phyloP scores from a whole-genome alignment of 1,140 invertebrate genomes.

The Leucophenga varia region DNA sequence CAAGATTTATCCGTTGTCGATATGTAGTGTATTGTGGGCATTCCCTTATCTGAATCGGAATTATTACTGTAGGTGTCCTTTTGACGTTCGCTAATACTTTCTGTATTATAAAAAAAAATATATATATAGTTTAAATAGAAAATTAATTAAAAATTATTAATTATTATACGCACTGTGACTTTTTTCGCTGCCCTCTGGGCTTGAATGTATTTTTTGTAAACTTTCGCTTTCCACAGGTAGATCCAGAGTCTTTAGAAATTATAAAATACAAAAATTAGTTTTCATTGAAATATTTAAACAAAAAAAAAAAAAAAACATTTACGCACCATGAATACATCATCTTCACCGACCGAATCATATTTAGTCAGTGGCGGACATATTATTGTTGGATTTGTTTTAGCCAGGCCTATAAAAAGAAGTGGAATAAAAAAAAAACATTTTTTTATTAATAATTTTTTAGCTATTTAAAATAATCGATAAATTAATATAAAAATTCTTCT shows the following conservation, averaged over 20 bases:
- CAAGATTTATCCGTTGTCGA: slow-evolving; percentile 52
- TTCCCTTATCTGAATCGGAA: slow-evolving; percentile 43
- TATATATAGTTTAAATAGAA: neutral
- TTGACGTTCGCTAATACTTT: slow-evolving; percentile 42
- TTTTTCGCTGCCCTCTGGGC: slow-evolving; percentile 56
- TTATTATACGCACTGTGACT: slow-evolving; percentile 46
- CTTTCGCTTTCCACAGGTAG: slow-evolving; percentile 73
- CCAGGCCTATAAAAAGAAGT: slow-evolving; percentile 43
- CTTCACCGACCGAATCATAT: slow-evolving; percentile 72
- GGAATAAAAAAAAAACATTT: neutral
- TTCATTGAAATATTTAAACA: neutral
- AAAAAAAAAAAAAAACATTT: neutral
- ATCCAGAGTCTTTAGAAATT: slow-evolving; percentile 69
- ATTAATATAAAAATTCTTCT: too few species aligned
- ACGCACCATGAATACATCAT: slow-evolving; percentile 83
- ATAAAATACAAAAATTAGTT: slow-evolving; percentile 11
- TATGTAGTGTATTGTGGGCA: slow-evolving; percentile 56
- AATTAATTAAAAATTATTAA: too few species aligned
- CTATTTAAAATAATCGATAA: too few species aligned
- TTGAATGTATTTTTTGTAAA: slow-evolving; percentile 57
- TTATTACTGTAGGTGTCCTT: slow-evolving; percentile 40
- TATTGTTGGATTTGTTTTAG: slow-evolving; percentile 55
- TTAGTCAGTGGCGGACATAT: slow-evolving; percentile 58
- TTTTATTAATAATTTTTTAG: neutral
- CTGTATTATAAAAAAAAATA: slow-evolving; percentile 16